These are phyloP conservation scores for Numenius phaeopus DNA, from an alignment of 2,797 vertebrate genomes.

Conservation along the genomic window DNA sequence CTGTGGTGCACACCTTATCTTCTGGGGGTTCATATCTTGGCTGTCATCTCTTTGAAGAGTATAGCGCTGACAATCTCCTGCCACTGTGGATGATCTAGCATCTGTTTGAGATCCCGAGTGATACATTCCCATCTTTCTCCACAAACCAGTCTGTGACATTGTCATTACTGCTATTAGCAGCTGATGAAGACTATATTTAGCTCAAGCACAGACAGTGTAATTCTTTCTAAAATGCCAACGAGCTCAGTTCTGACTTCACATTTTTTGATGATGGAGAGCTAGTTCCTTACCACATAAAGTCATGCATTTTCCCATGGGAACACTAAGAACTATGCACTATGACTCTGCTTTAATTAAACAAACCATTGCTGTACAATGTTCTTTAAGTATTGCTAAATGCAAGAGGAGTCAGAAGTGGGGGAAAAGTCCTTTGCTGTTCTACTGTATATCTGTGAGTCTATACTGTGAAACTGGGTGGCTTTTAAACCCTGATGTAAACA, in stretches of 20 bases:
- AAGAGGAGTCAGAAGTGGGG: background rate
- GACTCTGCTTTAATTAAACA: conserved; percentile 47
- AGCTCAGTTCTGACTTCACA: background rate
- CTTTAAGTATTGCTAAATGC: background rate
- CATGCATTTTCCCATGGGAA: conserved; percentile 26
- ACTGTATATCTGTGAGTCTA: background rate
- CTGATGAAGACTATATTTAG: background rate
- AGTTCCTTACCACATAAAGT: background rate
- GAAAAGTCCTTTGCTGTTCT: background rate
- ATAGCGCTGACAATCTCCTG: background rate
- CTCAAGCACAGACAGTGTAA: background rate
- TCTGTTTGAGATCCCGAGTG: background rate
- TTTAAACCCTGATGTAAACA: background rate
- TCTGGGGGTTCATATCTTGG: background rate
- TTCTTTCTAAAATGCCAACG: background rate
- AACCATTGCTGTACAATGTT: background rate
- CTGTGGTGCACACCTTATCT: background rate
- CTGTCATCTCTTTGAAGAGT: background rate
- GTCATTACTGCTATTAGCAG: background rate
- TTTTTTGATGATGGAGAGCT: background rate
- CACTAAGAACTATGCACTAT: background rate
- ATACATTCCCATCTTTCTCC: background rate
- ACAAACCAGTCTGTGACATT: background rate
- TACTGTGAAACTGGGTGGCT: background rate
- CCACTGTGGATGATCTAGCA: background rate